Evolutionary conservation across 2,113 vertebrate genomes (phyloP), one percentile per base, ranked within the genome.

Genomic region (Ageneiosus marmoratus): DNA sequence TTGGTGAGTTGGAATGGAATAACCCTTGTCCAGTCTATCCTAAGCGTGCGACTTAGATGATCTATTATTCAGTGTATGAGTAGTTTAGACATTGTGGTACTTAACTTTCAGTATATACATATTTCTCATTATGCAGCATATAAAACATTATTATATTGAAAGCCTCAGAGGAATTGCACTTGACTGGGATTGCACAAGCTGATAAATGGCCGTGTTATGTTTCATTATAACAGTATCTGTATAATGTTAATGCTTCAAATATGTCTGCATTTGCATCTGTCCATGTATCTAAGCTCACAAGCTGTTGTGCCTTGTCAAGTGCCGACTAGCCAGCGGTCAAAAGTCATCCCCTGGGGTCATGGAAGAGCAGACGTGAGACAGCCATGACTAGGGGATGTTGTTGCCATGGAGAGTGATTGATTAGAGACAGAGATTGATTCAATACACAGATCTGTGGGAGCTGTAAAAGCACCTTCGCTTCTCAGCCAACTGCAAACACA

Each of bases 361-460:
- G 20, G 13, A 46, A 74, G 73, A 84, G 24, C 72, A 51, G 48
- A 20, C 79, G 34, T 34, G 79, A 84, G 53, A n/a, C n/a, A n/a
- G n/a, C n/a, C n/a, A n/a, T n/a, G n/a, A n/a, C n/a, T n/a, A n/a
- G n/a, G n/a, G n/a, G n/a, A n/a, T n/a, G n/a, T n/a, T n/a, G n/a
- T n/a, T 18, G 74, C 62, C 67, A 67, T 58, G 24, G 48, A n/a
- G 56, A 48, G 69, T 69, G 72, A 79, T 48, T 6, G 63, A 69
- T 77, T 74, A 62, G 63, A 46, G 82, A 55, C 73, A 37, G 37
- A n/a, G 74, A 53, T 44, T 77, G 74, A 83, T 83, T 29, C 32
- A 77, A 65, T 62, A 41, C 44, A 51, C 13, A 24, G 65, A 50
- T 46, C 67, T 46, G 62, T 46, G n/a, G 53, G 18, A 62, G 76